Evolutionary conservation across 2,888 invertebrate genomes (phyloP), one percentile per base, ranked within the genome.

Genomic region (Spodoptera picta): DNA sequence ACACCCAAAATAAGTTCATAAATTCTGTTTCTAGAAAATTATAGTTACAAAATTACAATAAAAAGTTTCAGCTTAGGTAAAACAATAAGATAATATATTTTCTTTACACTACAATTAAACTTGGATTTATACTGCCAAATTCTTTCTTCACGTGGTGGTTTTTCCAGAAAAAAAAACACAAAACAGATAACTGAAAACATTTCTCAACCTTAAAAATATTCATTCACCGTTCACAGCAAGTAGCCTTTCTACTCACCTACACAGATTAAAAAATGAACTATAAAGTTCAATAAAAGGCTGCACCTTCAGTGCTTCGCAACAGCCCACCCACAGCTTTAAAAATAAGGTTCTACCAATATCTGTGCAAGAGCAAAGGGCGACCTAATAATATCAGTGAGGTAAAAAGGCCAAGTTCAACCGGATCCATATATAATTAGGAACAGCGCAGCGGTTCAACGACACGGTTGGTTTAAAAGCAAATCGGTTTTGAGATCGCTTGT

Each of bases 331-430:
- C 5, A 6, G 36, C 1, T 58, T 11, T 45, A 61, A 56, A 72
- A 61, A 65, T 61, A 61, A 45, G 14, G 7, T 7, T n/a, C 23
- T 51, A n/a, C 51, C 64, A 63, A 62, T 64, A 59, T 51, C 47
- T 12, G 7, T 49, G 50, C 24, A 44, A 56, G 43, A 58, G 19
- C 42, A 69, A 73, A 76, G 65, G 73, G 64, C 50, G 51, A 31
- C 3, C 65, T 64, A 64, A 61, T 50, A 65, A 75, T 70, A 68
- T 23, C 45, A 1, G 27, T 6, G n/a, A 14, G 57, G 12, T 19
- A 54, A 56, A 76, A 79, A 43, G 73, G 77, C 56, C 73, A 77
- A 77, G 70, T 79, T 79, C 77, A 73, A 36, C 19, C 47, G 24
- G 27, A 7, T 49, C 6, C 12, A 50, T 36, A 3, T 68, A 68